Evolutionary conservation across 2,888 invertebrate species (phyloP).

Genomic region (Ametastegia equiseti): DNA sequence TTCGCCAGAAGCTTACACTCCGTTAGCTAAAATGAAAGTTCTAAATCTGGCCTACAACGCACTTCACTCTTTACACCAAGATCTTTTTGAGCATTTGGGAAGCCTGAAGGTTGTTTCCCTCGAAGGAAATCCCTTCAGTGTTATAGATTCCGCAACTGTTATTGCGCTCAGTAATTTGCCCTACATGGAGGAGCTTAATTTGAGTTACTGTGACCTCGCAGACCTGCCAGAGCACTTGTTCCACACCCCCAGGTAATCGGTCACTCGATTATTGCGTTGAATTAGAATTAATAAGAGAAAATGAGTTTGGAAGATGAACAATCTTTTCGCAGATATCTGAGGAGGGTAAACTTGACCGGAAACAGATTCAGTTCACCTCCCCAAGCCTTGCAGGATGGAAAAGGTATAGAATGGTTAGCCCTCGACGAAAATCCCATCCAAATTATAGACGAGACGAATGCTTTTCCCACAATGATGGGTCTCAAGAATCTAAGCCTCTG

Average conservation of each 20-base stretch:
- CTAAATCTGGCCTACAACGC: constrained; percentile 85
- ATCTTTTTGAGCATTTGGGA: constrained; percentile 87
- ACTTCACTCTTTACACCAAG: constrained; percentile 83
- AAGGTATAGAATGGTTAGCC: constrained; percentile 80
- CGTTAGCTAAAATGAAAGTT: constrained; percentile 79
- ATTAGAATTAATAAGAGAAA: background rate
- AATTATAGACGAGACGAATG: constrained; percentile 76
- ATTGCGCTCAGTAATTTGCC: constrained; percentile 83
- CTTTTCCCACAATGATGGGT: constrained; percentile 81
- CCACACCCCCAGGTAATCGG: constrained; percentile 79
- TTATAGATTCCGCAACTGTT: constrained; percentile 81
- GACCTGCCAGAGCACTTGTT: constrained; percentile 82
- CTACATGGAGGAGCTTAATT: constrained; percentile 84
- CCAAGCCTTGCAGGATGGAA: constrained; percentile 79
- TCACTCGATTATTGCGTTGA: background rate
- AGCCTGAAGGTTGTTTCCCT: constrained; percentile 83
- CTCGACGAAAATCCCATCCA: constrained; percentile 85
- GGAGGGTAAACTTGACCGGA: constrained; percentile 82
- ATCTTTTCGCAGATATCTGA: constrained; percentile 76
- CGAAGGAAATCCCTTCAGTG: constrained; percentile 85
- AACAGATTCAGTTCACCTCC: constrained; percentile 82
- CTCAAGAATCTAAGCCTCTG: constrained; percentile 84
- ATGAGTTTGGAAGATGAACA: background rate
- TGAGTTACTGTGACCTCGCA: constrained; percentile 82
- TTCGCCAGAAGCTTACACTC: constrained; percentile 79